Evolutionary conservation across 2,113 vertebrate species (phyloP).

Genomic region (Parus major): DNA sequence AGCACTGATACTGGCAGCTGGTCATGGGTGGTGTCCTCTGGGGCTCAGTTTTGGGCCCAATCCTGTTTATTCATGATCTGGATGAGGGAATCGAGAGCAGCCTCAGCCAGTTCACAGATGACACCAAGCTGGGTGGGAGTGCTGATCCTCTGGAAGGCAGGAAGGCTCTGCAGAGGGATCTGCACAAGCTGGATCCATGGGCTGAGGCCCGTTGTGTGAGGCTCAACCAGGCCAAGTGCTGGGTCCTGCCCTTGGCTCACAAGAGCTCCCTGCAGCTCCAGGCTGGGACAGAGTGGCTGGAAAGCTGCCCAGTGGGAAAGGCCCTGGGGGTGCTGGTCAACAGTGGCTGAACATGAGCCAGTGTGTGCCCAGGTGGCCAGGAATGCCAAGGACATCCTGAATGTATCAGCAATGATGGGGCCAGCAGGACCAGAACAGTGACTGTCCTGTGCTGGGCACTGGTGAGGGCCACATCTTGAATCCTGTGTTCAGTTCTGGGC

Average conservation of each 20-base stretch:
- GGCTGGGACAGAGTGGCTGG: neutral
- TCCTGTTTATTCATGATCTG: neutral
- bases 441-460: neutral
- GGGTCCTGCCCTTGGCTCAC: neutral
- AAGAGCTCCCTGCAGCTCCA: neutral
- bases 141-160: neutral
- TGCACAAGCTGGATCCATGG: neutral
- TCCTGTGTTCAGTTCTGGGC: neutral
- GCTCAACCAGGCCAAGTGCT: too few relatives aligned
- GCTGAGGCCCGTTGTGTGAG: rapidly evolving
- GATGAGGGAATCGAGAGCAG: rapidly evolving
- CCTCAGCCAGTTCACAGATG: neutral
- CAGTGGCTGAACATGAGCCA: too few relatives aligned
- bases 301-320: rapidly evolving
- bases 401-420: neutral
- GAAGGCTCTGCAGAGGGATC: neutral
- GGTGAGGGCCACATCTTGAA: neutral
- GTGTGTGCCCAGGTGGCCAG: neutral
- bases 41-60: neutral
- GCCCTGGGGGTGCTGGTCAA: rapidly evolving
- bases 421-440: neutral
- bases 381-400: neutral
- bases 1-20: neutral
- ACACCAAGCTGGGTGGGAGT: neutral
- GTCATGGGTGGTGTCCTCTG: too few relatives aligned